Base-by-base conservation (phyloP, 2,797 vertebrate species). In the Helicolenus hilgendorfi region DNA sequence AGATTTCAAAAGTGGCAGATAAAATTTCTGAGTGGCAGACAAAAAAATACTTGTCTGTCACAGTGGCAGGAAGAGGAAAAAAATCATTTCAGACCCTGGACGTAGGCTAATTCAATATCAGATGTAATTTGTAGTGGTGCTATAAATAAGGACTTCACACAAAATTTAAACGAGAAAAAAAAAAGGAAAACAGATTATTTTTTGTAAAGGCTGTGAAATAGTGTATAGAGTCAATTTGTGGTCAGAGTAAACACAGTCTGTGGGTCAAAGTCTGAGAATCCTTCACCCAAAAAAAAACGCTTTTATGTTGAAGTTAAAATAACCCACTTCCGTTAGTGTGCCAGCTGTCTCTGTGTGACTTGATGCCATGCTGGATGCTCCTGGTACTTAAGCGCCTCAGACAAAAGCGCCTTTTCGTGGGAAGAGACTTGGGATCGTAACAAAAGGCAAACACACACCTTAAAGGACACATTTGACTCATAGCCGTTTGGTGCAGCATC, bases 371-470 rank as follows among this genome's bases (percentile, higher is more conserved):
- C 38, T 41, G 38, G 38, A 41, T 41, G 67, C 31, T 74, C 63
- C 33, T 84, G 72, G 3, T 67, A 3, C 67, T 89, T 83, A 79
- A 92, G 92, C 94, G 89, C 87, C 90, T 72, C 86, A 87, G 63
- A 96, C 96, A 96, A 97, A 96, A 96, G 93, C 94, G 68, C 56
- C 24, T 90, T 83, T 93, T 14, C 87, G 75, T 89, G 88, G 88
- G 84, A 94, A 92, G 18, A 84, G n/a, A 84, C n/a, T 45, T 7
- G 4, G 35, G 31, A 26, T 27, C n/a, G 8, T 14, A 90, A 95
- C 83, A 96, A 96, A 94, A 94, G 90, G 49, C 59, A 69, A 87
- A 86, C 10, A 6, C 56, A 49, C 55, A 53, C 29, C 27, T 13
- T 22, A n/a, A 38, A 38, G 10, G 27, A 38, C 29, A 49, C 33